These are phyloP conservation scores for Falco peregrinus DNA, from an alignment of 2,797 vertebrate species.

Conservation along the genomic window DNA sequence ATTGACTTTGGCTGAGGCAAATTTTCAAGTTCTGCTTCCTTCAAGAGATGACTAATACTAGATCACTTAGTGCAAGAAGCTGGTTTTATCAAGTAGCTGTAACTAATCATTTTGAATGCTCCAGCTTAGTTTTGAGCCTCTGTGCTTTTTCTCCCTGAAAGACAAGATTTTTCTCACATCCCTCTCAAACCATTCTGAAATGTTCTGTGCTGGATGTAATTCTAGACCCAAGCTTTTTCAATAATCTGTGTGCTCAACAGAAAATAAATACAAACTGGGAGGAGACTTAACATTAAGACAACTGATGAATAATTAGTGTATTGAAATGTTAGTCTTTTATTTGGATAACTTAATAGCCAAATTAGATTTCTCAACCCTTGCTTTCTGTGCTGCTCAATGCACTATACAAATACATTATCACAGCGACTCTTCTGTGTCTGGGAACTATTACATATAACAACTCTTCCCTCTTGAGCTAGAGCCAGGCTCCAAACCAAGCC, in stretches of 20 bases:
- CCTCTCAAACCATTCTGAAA: neutral
- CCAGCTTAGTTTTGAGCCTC: neutral
- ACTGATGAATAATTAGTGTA: constrained; percentile 16
- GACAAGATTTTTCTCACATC: neutral
- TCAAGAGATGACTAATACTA: constrained; percentile 36
- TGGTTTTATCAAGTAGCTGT: constrained; percentile 24
- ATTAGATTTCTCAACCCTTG: neutral
- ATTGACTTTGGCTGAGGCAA: constrained; percentile 48
- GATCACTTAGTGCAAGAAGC: neutral
- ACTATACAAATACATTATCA: constrained; percentile 17
- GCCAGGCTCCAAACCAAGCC: neutral
- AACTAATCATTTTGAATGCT: constrained; percentile 36
- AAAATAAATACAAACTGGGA: neutral
- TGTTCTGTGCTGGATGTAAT: neutral
- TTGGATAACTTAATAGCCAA: constrained; percentile 36
- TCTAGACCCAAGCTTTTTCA: neutral
- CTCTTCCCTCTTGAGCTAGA: neutral
- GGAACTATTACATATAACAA: neutral
- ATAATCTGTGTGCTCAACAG: neutral
- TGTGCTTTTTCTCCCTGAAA: neutral
- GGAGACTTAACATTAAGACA: neutral
- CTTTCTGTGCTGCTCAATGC: constrained; percentile 1
- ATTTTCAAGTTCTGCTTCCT: constrained; percentile 31
- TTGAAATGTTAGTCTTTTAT: constrained; percentile 10
- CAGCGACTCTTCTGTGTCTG: neutral